Evolutionary conservation across 2,797 vertebrate species (phyloP).

Genomic region (Spheniscus humboldti): DNA sequence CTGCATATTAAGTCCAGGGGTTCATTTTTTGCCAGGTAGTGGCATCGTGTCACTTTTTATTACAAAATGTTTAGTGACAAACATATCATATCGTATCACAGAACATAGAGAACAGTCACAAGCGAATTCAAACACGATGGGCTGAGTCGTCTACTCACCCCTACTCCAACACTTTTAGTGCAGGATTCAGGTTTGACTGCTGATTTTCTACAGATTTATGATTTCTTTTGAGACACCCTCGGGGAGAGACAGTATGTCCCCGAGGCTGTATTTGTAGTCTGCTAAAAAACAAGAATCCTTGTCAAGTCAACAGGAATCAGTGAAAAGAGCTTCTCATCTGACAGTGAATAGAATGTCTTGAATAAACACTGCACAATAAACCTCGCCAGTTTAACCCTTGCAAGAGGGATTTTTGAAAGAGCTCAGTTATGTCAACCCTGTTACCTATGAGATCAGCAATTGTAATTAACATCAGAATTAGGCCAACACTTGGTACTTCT

Average conservation of each 20-base stretch:
- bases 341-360: not conserved
- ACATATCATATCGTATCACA: not conserved
- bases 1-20: not conserved
- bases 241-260: not conserved
- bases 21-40: not conserved
- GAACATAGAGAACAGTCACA: not conserved
- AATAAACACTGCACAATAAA: not conserved
- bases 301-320: slow-evolving; percentile 36
- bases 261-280: not conserved
- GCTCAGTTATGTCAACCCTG: not conserved
- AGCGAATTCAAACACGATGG: not conserved
- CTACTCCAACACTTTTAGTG: not conserved
- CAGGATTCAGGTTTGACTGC: not conserved
- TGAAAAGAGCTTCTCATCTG: not conserved
- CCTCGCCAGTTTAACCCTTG: not conserved
- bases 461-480: not conserved
- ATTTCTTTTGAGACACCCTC: not conserved
- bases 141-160: not conserved
- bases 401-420: not conserved
- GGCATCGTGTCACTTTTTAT: not conserved
- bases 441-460: not conserved
- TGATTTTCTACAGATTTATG: not conserved
- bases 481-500: not conserved
- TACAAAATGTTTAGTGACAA: not conserved
- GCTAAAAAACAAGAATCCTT: not conserved